Evolutionary conservation across 2,797 vertebrate genomes (phyloP).

Genomic region (Numenius phaeopus): DNA sequence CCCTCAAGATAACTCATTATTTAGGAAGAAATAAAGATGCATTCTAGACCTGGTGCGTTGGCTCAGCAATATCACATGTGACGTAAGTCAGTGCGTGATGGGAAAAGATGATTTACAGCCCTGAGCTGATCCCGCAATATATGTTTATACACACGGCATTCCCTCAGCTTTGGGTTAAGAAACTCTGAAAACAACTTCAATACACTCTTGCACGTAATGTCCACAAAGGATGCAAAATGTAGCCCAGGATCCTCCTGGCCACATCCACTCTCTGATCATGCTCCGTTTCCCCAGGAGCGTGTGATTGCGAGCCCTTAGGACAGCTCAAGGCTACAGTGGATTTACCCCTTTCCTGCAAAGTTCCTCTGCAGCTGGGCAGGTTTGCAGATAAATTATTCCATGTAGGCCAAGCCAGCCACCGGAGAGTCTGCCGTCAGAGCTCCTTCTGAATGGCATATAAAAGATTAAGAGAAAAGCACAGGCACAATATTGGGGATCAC

Average conservation of each 20-base stretch:
- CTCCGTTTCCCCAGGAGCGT: neutral
- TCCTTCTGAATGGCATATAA: neutral
- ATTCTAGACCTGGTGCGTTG: accelerated
- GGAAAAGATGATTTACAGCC: neutral
- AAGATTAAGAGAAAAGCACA: neutral
- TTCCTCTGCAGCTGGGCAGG: neutral
- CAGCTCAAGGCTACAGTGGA: neutral
- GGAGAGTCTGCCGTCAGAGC: neutral
- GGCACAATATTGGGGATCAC: no score
- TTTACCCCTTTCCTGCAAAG: neutral
- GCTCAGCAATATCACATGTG: neutral
- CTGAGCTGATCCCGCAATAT: neutral
- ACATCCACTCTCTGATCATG: neutral
- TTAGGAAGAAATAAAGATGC: neutral
- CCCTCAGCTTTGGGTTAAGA: neutral
- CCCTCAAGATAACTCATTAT: neutral
- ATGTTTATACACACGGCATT: neutral
- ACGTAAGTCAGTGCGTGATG: neutral
- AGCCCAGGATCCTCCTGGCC: neutral
- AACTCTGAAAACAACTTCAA: neutral
- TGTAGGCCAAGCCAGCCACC: neutral
- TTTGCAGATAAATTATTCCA: neutral
- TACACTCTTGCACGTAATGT: neutral
- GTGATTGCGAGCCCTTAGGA: neutral
- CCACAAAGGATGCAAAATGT: neutral